A percentile compares a stretch with the other conserved stretches of the same genome.
Conservation (phyloP, 2,113 vertebrate genomes). For the Machaerirhynchus nigripectus region DNA sequence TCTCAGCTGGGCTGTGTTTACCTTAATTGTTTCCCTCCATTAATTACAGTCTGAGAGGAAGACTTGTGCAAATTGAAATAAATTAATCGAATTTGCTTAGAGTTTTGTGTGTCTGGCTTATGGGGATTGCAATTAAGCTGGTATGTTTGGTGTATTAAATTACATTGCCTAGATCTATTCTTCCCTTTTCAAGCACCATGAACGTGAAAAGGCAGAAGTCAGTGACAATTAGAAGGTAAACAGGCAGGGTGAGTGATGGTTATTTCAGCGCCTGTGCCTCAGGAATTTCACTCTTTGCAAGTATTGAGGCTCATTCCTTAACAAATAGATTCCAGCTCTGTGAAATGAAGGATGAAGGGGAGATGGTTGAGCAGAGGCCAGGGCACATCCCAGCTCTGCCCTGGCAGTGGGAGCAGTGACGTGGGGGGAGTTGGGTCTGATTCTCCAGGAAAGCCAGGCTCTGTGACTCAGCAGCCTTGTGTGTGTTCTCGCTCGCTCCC, state of each 20-base stretch:
- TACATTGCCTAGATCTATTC: slow-evolving; percentile 20
- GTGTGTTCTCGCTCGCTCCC: background rate
- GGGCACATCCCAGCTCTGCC: background rate
- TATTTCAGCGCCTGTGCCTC: background rate
- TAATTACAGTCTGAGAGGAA: slow-evolving; percentile 60
- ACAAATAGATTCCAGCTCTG: background rate
- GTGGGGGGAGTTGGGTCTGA: background rate
- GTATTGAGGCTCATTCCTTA: background rate
- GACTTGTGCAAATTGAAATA: slow-evolving; percentile 62
- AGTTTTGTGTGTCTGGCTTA: slow-evolving; percentile 44
- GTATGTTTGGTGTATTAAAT: slow-evolving; percentile 49
- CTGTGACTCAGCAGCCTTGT: background rate
- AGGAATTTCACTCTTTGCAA: background rate
- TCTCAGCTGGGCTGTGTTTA: slow-evolving; percentile 37
- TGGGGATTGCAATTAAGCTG: slow-evolving; percentile 42
- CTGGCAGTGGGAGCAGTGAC: background rate
- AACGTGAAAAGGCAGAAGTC: background rate
- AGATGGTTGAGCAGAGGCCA: background rate
- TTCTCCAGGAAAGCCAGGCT: background rate
- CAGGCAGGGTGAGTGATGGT: background rate
- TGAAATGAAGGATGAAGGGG: background rate
- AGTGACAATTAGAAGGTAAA: slow-evolving; percentile 7
- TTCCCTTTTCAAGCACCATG: background rate
- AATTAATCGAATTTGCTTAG: slow-evolving; percentile 65
- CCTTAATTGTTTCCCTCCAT: slow-evolving; percentile 50